Conservation (phyloP, 2,113 vertebrate species). For the Eira barbara region DNA sequence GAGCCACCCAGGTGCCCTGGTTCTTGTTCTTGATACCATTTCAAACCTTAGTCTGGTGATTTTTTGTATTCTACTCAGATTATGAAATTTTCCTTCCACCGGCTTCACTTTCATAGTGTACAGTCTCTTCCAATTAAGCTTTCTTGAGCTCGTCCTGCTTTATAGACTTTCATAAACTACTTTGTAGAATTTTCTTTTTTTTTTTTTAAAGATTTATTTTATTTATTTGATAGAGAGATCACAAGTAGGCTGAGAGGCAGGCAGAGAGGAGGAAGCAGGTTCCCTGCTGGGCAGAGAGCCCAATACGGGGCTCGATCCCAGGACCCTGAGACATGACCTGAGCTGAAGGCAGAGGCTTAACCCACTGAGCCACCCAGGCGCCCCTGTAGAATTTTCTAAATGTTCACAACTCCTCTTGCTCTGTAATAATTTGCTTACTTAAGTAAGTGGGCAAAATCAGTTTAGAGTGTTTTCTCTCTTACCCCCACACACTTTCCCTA, state of each 20-base stretch:
- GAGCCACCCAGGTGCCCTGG: too few relatives aligned
- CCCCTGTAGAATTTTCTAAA: neutral
- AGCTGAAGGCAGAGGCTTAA: too few relatives aligned
- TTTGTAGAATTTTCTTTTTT: neutral
- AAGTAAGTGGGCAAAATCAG: neutral
- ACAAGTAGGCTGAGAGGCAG: too few relatives aligned
- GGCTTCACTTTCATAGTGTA: neutral
- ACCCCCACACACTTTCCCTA: neutral
- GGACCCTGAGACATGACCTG: too few relatives aligned
- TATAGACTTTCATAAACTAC: neutral
- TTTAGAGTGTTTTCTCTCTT: neutral
- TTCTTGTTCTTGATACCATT: neutral
- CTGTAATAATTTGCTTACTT: neutral
- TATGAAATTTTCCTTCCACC: neutral
- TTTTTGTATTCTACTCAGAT: neutral
- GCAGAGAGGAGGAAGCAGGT: too few relatives aligned
- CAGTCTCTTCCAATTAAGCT: neutral
- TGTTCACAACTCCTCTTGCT: neutral
- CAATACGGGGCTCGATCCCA: too few relatives aligned
- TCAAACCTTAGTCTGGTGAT: neutral
- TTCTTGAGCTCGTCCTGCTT: neutral
- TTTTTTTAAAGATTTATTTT: too few relatives aligned
- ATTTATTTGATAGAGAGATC: too few relatives aligned
- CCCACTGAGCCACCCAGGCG: too few relatives aligned
- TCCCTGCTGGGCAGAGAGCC: too few relatives aligned